phyloP scores from a whole-genome alignment of 2,113 vertebrate species.

The Strix uralensis region DNA sequence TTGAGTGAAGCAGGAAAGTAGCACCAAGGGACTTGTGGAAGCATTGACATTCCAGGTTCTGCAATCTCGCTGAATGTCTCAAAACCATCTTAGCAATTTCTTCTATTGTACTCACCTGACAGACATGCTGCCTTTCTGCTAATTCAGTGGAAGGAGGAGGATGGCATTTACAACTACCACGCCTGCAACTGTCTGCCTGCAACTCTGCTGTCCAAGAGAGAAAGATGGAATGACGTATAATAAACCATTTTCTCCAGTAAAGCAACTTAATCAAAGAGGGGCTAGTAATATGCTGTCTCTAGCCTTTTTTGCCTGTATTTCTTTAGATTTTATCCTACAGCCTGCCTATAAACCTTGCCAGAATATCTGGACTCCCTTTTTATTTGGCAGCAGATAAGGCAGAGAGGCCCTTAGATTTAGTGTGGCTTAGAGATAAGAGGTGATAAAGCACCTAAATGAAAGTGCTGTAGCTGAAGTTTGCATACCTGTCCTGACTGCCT shows the following conservation, averaged over 20 bases:
- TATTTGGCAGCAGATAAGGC: slow-evolving; percentile 39
- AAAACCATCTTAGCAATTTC: not conserved
- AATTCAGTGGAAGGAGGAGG: not conserved
- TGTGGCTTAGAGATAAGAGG: slow-evolving; percentile 38
- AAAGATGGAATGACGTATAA: not conserved
- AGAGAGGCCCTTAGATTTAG: slow-evolving; percentile 21
- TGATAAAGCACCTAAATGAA: slow-evolving; percentile 32
- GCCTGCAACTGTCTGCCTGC: not conserved
- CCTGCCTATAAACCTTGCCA: slow-evolving; percentile 27
- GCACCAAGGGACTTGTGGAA: not conserved
- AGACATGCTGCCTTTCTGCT: not conserved
- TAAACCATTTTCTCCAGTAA: slow-evolving; percentile 4
- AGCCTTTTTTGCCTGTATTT: not conserved
- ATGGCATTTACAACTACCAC: not conserved
- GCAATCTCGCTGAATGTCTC: not conserved
- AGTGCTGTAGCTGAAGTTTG: not conserved
- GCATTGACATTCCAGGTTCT: not conserved
- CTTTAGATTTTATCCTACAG: slow-evolving; percentile 13
- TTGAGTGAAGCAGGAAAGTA: not conserved
- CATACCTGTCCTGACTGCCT: not conserved
- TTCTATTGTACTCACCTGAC: not conserved
- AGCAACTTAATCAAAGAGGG: not conserved
- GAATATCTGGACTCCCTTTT: slow-evolving; percentile 30
- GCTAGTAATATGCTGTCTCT: not conserved
- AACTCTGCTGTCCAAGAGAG: not conserved